These are phyloP conservation scores for Mycalesis mineus DNA, from an alignment of 2,888 invertebrate genomes.

Conservation along the genomic window DNA sequence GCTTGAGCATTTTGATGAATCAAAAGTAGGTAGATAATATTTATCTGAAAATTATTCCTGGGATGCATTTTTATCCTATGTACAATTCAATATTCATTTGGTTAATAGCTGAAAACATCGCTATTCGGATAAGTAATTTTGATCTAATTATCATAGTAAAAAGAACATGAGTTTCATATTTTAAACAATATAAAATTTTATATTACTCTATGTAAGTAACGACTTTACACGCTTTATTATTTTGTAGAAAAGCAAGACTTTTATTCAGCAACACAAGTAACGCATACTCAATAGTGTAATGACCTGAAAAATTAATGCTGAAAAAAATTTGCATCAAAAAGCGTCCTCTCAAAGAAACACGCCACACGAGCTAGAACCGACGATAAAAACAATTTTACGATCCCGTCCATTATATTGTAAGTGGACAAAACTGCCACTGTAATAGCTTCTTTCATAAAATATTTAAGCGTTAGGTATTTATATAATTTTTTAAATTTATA, in stretches of 20 bases:
- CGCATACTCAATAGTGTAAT: constrained; percentile 13
- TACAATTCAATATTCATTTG: too few species aligned
- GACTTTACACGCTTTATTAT: background rate
- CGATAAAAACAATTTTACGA: constrained; percentile 50
- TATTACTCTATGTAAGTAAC: too few species aligned
- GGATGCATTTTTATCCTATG: too few species aligned
- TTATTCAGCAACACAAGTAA: background rate
- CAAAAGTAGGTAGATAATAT: too few species aligned
- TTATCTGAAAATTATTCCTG: too few species aligned
- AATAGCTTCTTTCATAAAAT: constrained; percentile 27
- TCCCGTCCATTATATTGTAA: constrained; percentile 45
- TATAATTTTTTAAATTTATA: background rate
- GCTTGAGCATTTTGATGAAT: background rate
- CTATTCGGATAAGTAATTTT: too few species aligned
- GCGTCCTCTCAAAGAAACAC: constrained; percentile 19
- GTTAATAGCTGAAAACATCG: too few species aligned
- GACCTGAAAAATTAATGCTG: constrained; percentile 15
- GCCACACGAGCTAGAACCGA: constrained; percentile 22
- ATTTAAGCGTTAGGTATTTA: constrained; percentile 5
- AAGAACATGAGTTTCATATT: too few species aligned
- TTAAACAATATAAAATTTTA: too few species aligned
- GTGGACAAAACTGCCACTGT: constrained; percentile 48
- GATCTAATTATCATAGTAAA: too few species aligned
- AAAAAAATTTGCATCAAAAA: constrained; percentile 19
- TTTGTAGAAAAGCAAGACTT: background rate